Evolutionary conservation across 2,797 vertebrate genomes (phyloP), one percentile per base, ranked within the genome.

Genomic region (Protosalanx chinensis): DNA sequence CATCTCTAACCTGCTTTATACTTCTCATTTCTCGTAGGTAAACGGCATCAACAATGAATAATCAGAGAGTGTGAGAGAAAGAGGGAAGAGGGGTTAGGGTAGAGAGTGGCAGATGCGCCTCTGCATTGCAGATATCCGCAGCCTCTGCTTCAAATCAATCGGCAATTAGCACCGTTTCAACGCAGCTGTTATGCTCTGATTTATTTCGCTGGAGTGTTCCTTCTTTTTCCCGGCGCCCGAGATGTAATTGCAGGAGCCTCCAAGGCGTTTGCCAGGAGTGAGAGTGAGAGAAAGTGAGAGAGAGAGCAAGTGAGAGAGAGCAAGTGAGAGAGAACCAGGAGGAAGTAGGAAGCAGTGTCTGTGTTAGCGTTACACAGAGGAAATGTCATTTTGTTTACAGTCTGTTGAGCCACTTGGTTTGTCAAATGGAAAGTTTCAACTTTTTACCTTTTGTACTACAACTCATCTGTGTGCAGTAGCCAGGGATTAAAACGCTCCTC

Each of bases 121-220:
- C 88, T 84, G 88, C 88, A 87, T 85, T 88, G 77, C 83, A 87
- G 82, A 82, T 91, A 88, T 88, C 80, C 85, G 84, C 89, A 89
- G 89, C 88, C 87, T 89, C 88, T 79, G 91, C 90, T 89, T 88
- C 90, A 81, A 91, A 92, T 93, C 92, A 93, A 91, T 92, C 90
- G 81, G 86, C 84, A 94, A 92, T 94, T 94, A 95, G 86, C 80
- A 79, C 77, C 85, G 89, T 94, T 93, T 91, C 93, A 93, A 82
- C 86, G 81, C 88, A 94, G 91, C 92, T 94, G 87, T 86, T 85
- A 90, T 81, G 78, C 78, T 80, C 79, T 79, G 81, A 90, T 89
- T 87, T 92, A 86, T 90, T 92, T 86, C 88, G 80, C 79, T 91
- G 91, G 86, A 91, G 87, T 91, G 89, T 84, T 84, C 73, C 88